phyloP scores from a whole-genome alignment of 2,113 vertebrate species.

The Ellobius talpinus region DNA sequence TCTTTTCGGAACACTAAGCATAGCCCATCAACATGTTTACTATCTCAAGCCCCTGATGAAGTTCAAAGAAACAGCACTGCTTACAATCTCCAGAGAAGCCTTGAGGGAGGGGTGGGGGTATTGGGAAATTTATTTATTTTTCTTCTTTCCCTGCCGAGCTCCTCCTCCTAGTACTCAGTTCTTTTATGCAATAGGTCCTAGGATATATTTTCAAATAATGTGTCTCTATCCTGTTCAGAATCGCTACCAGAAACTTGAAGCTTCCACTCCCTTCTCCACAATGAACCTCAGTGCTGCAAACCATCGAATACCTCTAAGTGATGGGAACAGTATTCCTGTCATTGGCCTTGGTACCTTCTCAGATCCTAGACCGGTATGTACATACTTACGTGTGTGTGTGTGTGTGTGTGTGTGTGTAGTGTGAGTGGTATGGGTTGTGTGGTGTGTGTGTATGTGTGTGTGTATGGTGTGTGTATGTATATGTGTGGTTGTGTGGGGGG shows the following conservation, averaged over 20 bases:
- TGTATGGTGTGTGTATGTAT: too few species aligned
- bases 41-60: neutral
- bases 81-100: neutral
- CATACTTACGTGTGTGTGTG: neutral
- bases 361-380: conserved; percentile 89
- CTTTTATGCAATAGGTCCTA: neutral
- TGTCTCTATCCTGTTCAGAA: neutral
- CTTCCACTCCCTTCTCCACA: neutral
- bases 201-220: neutral
- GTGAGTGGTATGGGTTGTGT: too few species aligned
- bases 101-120: neutral
- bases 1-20: neutral
- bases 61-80: conserved; percentile 38
- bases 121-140: conserved; percentile 57
- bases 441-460: too few species aligned
- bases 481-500: too few species aligned
- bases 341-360: conserved; percentile 94
- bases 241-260: neutral
- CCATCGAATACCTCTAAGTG: conserved; percentile 90
- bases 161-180: conserved; percentile 52
- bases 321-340: conserved; percentile 93
- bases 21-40: neutral
- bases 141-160: conserved; percentile 36
- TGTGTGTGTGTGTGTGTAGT: neutral
- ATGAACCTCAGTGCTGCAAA: conserved; percentile 87